Conservation (phyloP, 2,888 invertebrate genomes). For the Caenorhabditis plicata region DNA sequence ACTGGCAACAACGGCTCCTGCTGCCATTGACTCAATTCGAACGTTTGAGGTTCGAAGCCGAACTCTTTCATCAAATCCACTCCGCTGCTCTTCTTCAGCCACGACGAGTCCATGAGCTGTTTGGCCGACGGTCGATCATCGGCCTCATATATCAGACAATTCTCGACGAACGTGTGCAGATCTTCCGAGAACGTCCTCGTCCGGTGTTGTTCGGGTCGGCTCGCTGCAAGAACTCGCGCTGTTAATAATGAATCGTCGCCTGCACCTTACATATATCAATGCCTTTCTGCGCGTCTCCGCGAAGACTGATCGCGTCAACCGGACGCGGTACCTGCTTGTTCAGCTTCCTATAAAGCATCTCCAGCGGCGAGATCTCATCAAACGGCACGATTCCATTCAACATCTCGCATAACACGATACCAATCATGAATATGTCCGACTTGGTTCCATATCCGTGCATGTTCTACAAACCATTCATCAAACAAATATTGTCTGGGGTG, state of each 20-base stretch:
- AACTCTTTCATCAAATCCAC: no score
- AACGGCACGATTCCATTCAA: slow-evolving; percentile 83
- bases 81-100: no score
- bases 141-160: slow-evolving; percentile 7
- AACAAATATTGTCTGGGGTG: no score
- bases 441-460: slow-evolving; percentile 83
- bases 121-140: no score
- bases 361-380: slow-evolving; percentile 78
- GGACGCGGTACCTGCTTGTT: slow-evolving; percentile 26
- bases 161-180: slow-evolving; percentile 19
- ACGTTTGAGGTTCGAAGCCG: no score
- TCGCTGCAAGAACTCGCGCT: background rate
- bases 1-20: no score
- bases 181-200: slow-evolving; percentile 10
- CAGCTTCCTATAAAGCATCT: slow-evolving; percentile 77
- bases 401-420: slow-evolving; percentile 83
- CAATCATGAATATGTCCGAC: slow-evolving; percentile 87
- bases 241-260: background rate
- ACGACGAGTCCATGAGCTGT: no score
- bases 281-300: slow-evolving; percentile 12
- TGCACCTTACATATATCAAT: slow-evolving; percentile 17
- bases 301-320: slow-evolving; percentile 17
- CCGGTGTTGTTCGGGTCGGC: slow-evolving; percentile 14
- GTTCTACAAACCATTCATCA: no score
- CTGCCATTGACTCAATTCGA: no score